Evolutionary conservation across 2,797 vertebrate genomes (phyloP), one percentile per base, ranked within the genome.

Genomic region (Acanthurus tractus): DNA sequence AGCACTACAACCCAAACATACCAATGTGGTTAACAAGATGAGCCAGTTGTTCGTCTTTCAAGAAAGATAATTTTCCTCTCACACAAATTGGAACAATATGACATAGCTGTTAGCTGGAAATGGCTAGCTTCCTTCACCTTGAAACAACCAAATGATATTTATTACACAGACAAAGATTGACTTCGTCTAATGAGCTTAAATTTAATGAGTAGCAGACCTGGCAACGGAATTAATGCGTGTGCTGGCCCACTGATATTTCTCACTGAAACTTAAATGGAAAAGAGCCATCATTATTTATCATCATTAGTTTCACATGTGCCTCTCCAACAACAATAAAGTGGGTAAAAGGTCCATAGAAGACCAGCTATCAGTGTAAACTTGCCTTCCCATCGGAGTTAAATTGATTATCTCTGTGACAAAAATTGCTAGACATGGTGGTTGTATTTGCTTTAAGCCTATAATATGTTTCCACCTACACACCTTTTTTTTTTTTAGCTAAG

Each of bases 1-100:
- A 18, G 46, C n/a, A 14, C 50, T 50, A 29, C 65, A 59, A 72
- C 61, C 50, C 50, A 69, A 84, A 81, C 77, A 80, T 57, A 63
- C 49, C 63, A 64, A 34, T 61, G 69, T 14, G 17, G 46, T 65
- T 57, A 57, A 76, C 58, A 74, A 50, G 57, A 82, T 45, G 63
- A 79, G 70, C 14, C 50, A 5, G 42, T 15, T 50, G 52, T 50
- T 76, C 74, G 53, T 84, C 70, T 53, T 70, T 71, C 10, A 23
- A 64, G 52, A 76, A 64, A 53, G 34, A 77, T 84, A 2, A 66
- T 72, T 53, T 57, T 34, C 34, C 42, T 83, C 50, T 23, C 6
- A 58, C 49, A 63, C 59, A 61, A 59, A 72, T 49, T 25, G 36
- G 48, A 11, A 58, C 23, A 14, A 58, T 34, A 20, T 17, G 42